Evolutionary conservation across 2,888 invertebrate species (phyloP).

Genomic region (Euphydryas editha): DNA sequence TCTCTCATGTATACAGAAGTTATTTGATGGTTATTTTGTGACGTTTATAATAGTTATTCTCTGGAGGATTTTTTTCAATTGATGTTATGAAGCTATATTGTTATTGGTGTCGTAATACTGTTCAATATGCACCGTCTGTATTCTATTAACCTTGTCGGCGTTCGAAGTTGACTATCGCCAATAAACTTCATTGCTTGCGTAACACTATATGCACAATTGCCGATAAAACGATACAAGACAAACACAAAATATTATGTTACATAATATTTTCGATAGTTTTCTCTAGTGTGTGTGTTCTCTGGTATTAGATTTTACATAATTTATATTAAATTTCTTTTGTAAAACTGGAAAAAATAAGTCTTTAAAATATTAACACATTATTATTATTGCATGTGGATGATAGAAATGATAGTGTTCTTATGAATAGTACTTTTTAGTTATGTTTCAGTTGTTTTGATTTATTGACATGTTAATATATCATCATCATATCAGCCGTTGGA

Average conservation of each 20-base stretch:
- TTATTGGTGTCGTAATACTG: constrained; percentile 48
- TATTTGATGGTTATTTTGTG: no score
- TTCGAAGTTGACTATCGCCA: constrained; percentile 53
- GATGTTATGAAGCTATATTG: constrained; percentile 28
- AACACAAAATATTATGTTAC: constrained; percentile 24
- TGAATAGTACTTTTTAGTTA: no score
- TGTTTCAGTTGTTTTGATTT: no score
- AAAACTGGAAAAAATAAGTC: background rate
- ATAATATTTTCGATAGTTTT: constrained; percentile 26
- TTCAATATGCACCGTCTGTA: constrained; percentile 57
- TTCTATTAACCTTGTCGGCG: constrained; percentile 64
- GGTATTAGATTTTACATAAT: background rate
- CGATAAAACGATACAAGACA: constrained; percentile 27
- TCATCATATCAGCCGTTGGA: no score
- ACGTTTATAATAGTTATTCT: background rate
- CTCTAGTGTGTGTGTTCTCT: constrained; percentile 1
- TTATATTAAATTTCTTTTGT: background rate
- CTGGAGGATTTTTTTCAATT: constrained; percentile 12
- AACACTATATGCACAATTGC: constrained; percentile 64
- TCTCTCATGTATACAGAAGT: no score
- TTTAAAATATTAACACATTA: background rate
- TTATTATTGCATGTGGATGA: background rate
- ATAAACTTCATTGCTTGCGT: constrained; percentile 57
- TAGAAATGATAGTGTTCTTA: no score
- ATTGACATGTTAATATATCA: no score